A percentile compares a stretch with the other conserved stretches of the same genome.
Evolutionary conservation across 2,797 vertebrate genomes (phyloP).

Genomic region (Pelodytes ibericus): DNA sequence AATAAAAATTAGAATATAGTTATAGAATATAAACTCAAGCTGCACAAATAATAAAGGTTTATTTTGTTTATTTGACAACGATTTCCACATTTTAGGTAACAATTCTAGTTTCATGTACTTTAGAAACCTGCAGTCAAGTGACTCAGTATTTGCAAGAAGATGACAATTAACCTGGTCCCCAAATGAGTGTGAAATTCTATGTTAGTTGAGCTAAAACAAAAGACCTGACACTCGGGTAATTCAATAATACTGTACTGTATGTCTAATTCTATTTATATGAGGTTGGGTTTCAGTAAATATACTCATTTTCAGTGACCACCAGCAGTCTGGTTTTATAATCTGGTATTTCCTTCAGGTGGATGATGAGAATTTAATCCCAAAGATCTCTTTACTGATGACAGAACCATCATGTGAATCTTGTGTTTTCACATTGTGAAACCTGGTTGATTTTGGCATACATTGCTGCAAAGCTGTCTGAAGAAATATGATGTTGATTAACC

Average conservation of each 20-base stretch:
- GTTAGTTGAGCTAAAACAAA: neutral
- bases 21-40: too few species aligned
- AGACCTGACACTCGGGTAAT: neutral
- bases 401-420: constrained; percentile 31
- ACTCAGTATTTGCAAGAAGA: too few species aligned
- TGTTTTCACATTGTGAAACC: neutral
- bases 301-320: constrained; percentile 17
- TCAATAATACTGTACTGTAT: neutral
- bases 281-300: constrained; percentile 10
- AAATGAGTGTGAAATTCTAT: neutral
- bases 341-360: constrained; percentile 24
- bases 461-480: constrained; percentile 4
- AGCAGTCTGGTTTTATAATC: constrained; percentile 18
- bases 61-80: too few species aligned
- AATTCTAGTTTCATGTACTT: too few species aligned
- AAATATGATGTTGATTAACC: constrained; percentile 8
- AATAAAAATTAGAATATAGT: too few species aligned
- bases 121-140: too few species aligned
- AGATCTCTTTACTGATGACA: constrained; percentile 41
- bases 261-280: neutral
- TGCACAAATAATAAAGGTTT: too few species aligned
- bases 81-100: too few species aligned
- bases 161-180: too few species aligned
- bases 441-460: constrained; percentile 32
- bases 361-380: constrained; percentile 35